Percentiles rank a stretch among this genome's conserved stretches.
Evolutionary conservation across 2,888 invertebrate species (phyloP).

Genomic region (Panopea generosa): DNA sequence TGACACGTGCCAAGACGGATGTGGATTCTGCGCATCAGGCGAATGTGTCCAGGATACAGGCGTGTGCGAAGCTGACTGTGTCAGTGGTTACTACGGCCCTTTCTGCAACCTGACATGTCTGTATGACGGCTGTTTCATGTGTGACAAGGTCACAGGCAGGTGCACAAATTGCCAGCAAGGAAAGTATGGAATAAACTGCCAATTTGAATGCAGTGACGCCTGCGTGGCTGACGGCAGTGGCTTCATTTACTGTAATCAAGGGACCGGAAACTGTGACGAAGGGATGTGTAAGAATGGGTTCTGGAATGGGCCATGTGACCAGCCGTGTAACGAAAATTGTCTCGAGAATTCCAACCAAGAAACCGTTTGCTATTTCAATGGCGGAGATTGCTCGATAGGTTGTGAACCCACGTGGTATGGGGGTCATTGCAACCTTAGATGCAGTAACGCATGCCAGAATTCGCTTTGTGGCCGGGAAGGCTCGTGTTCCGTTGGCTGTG

Average conservation of each 20-base stretch:
- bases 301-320: slow-evolving; percentile 33
- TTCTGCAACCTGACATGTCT: slow-evolving; percentile 39
- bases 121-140: slow-evolving; percentile 31
- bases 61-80: slow-evolving; percentile 31
- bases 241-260: slow-evolving; percentile 34
- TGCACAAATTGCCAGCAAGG: slow-evolving; percentile 40
- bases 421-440: slow-evolving; percentile 19
- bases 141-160: slow-evolving; percentile 26
- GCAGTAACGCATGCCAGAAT: slow-evolving; percentile 31
- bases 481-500: slow-evolving; percentile 26
- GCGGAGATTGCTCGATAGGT: slow-evolving; percentile 38
- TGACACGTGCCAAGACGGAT: slow-evolving; percentile 20
- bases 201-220: slow-evolving; percentile 26
- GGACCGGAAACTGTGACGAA: slow-evolving; percentile 31
- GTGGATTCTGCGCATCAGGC: slow-evolving; percentile 29
- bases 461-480: slow-evolving; percentile 31
- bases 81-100: slow-evolving; percentile 33
- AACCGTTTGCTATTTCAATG: slow-evolving; percentile 21
- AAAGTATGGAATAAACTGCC: slow-evolving; percentile 27
- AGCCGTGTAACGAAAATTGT: slow-evolving; percentile 39
- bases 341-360: neutral
- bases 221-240: slow-evolving; percentile 16
- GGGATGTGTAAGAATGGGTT: slow-evolving; percentile 32
- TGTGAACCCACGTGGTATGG: slow-evolving; percentile 37
- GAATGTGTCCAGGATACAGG: slow-evolving; percentile 42